phyloP scores from a whole-genome alignment of 2,113 vertebrate genomes.

The Felis chaus region DNA sequence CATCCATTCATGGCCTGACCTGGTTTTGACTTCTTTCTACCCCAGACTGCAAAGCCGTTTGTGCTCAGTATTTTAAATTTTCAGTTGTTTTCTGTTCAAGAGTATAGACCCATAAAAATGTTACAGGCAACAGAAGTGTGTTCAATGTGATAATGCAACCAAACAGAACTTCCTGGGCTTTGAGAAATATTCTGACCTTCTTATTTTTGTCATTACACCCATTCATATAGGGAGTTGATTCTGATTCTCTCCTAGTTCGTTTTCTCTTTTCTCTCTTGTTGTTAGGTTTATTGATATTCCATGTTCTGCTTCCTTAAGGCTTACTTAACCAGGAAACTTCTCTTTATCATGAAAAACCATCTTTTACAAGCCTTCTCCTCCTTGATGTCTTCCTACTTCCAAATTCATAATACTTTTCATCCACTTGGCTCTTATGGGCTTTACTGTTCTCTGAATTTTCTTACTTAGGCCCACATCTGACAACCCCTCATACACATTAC shows the following conservation, averaged over 20 bases:
- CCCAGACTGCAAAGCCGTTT: not conserved
- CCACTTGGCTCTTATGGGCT: not conserved
- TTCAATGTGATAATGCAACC: not conserved
- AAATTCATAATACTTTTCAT: not conserved
- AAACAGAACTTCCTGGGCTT: not conserved
- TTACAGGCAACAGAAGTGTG: not conserved
- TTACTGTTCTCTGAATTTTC: not conserved
- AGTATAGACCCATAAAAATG: not conserved
- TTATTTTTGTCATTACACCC: not conserved
- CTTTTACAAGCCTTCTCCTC: not conserved
- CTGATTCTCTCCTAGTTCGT: not conserved
- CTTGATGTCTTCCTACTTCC: not conserved
- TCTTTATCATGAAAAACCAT: not conserved
- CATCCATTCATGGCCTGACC: not conserved
- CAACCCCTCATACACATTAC: not conserved
- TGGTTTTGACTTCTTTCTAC: not conserved
- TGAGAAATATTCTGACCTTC: not conserved
- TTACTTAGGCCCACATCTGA: not conserved
- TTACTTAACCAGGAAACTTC: not conserved
- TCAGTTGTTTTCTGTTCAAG: not conserved
- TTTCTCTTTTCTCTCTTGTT: not conserved
- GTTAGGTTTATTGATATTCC: not conserved
- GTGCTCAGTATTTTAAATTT: not conserved
- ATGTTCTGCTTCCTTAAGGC: not conserved
- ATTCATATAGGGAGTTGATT: not conserved